phyloP scores from a whole-genome alignment of 2,888 invertebrate genomes.

The Neoascia interrupta region DNA sequence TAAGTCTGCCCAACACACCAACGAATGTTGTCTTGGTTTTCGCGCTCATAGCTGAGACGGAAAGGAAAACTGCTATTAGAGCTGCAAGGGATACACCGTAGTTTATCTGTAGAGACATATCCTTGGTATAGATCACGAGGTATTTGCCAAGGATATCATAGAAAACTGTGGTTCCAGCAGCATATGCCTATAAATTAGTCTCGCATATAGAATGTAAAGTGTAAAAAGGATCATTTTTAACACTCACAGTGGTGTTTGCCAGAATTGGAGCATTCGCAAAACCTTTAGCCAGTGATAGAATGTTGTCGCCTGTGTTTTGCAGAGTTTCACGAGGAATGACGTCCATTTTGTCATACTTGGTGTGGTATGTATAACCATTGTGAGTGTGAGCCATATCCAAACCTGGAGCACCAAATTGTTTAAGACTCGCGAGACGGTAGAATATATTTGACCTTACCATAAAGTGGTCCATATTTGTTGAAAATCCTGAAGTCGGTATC shows the following conservation, averaged over 20 bases:
- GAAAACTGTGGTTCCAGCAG: constrained; percentile 82
- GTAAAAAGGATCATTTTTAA: no score
- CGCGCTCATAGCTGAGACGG: constrained; percentile 72
- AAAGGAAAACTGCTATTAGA: constrained; percentile 74
- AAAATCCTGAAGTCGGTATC: constrained; percentile 86
- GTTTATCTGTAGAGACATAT: constrained; percentile 77
- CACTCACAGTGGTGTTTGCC: constrained; percentile 73
- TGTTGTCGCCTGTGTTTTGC: constrained; percentile 87
- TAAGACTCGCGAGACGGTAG: no score
- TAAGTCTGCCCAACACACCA: constrained; percentile 71
- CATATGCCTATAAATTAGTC: constrained; percentile 75
- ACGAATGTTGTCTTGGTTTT: constrained; percentile 71
- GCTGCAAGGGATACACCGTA: constrained; percentile 76
- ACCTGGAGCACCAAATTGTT: no score
- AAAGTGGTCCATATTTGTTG: no score
- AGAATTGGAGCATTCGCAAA: constrained; percentile 79
- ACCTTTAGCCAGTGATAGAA: constrained; percentile 81
- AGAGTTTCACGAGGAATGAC: constrained; percentile 84
- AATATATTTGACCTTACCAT: no score
- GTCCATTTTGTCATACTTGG: constrained; percentile 84
- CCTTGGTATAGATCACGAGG: constrained; percentile 83
- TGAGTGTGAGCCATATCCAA: constrained; percentile 87
- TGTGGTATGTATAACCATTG: constrained; percentile 89
- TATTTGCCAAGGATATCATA: constrained; percentile 86
- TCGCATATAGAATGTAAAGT: no score